phyloP scores from a whole-genome alignment of 2,113 vertebrate genomes.

The Megaceryle torquata region DNA sequence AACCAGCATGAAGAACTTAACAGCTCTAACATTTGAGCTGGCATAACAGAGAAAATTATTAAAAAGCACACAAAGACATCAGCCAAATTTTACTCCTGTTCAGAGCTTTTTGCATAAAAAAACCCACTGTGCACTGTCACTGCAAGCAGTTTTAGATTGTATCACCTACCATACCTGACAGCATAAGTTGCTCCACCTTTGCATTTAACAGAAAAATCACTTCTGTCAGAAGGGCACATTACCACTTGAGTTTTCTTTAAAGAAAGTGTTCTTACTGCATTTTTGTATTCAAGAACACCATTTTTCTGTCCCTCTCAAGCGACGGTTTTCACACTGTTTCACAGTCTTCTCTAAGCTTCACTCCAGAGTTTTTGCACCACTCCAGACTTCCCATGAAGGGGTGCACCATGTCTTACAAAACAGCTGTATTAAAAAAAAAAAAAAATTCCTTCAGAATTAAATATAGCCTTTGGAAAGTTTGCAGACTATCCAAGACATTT shows the following conservation, averaged over 20 bases:
- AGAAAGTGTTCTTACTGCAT: neutral
- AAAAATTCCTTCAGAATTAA: neutral
- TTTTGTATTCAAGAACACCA: neutral
- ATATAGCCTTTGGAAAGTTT: neutral
- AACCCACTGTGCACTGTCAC: fast-evolving
- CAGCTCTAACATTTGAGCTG: neutral
- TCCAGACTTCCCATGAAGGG: neutral
- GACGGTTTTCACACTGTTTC: neutral
- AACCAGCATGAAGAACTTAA: neutral
- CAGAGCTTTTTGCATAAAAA: neutral
- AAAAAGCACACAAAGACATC: neutral
- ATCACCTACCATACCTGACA: neutral
- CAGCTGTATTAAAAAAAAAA: neutral
- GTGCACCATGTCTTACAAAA: neutral
- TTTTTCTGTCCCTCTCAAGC: neutral
- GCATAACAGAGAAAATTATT: neutral
- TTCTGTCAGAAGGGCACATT: neutral
- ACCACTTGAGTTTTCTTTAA: neutral
- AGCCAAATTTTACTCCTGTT: neutral
- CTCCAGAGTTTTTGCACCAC: fast-evolving
- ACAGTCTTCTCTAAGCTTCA: neutral
- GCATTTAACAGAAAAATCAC: neutral
- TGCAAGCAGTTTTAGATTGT: neutral
- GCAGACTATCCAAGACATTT: neutral
- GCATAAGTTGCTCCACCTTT: neutral